Evolutionary conservation across 2,797 vertebrate genomes (phyloP), one percentile per base, ranked within the genome.

Genomic region (Triplophysa bombifrons): DNA sequence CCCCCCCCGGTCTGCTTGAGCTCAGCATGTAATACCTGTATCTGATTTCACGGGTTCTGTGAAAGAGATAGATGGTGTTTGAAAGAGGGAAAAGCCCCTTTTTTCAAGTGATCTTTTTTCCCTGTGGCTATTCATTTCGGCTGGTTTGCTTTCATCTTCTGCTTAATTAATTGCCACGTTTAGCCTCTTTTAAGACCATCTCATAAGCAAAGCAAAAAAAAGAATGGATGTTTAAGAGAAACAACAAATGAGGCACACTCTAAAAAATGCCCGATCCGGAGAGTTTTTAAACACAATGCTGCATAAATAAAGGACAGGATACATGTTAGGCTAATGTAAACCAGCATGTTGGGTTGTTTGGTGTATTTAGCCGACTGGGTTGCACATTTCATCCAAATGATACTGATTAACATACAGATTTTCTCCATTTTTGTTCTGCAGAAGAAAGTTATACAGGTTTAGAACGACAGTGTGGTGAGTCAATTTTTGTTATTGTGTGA

Each of bases 21-120:
- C 55, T 60, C 82, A 20, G 27, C 56, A 38, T 84, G 83, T 84
- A 86, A 86, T 84, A 80, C 83, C 81, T 71, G 76, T 76, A 87
- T 87, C 79, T 51, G 44, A 38, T 87, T 88, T 82, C 85, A 83
- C 16, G 10, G 74, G 72, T 48, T 83, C 74, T 74, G 83, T 74
- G 64, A 75, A 80, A 81, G 82, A 86, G 80, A 82, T 70, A 67
- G 70, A 74, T 68, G 72, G 60, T 64, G 83, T 80, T 63, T 69
- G 55, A 67, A 72, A 70, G 74, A 44, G 66, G 81, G 68, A 80
- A 86, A 83, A 74, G 77, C 74, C 79, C 48, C 0, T 61, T 63
- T 76, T 78, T 84, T 73, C 53, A 74, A 46, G 58, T 25, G 46
- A 63, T 70, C 76, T 74, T 53, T n/a, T 53, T 67, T 80, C 56